Conservation (phyloP, 1,140 invertebrate genomes). For the Mercenaria mercenaria region DNA sequence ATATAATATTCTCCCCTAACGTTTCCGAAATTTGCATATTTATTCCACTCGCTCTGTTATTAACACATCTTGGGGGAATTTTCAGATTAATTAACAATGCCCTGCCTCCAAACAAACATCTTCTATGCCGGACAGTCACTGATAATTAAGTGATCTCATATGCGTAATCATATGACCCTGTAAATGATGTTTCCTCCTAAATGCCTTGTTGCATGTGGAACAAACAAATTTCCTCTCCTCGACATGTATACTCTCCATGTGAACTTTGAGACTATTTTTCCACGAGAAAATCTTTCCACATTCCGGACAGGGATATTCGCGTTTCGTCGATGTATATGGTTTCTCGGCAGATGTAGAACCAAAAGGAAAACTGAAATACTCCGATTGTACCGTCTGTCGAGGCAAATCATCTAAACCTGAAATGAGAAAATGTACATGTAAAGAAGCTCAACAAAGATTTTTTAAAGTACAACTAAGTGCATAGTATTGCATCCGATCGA, state of each 20-base stretch:
- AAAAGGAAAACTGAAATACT: background rate
- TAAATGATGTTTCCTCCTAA: conserved; percentile 35
- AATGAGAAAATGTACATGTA: too few relatives aligned
- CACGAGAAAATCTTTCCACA: background rate
- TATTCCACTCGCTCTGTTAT: too few relatives aligned
- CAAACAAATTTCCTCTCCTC: background rate
- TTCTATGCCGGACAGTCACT: too few relatives aligned
- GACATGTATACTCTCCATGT: conserved; percentile 5
- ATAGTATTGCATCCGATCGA: too few relatives aligned
- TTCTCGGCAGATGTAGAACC: background rate
- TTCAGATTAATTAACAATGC: too few relatives aligned
- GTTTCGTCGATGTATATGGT: background rate
- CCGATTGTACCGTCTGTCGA: background rate
- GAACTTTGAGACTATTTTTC: background rate
- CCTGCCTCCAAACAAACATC: too few relatives aligned
- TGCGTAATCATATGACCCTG: conserved; percentile 32
- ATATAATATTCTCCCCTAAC: too few relatives aligned
- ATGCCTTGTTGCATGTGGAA: background rate
- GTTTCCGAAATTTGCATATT: too few relatives aligned
- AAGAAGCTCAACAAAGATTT: too few relatives aligned
- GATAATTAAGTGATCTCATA: too few relatives aligned
- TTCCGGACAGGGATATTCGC: background rate
- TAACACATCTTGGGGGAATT: too few relatives aligned
- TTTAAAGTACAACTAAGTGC: too few relatives aligned
- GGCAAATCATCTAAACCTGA: background rate